phyloP scores from a whole-genome alignment of 2,113 vertebrate species.

The Dromaius novaehollandiae region DNA sequence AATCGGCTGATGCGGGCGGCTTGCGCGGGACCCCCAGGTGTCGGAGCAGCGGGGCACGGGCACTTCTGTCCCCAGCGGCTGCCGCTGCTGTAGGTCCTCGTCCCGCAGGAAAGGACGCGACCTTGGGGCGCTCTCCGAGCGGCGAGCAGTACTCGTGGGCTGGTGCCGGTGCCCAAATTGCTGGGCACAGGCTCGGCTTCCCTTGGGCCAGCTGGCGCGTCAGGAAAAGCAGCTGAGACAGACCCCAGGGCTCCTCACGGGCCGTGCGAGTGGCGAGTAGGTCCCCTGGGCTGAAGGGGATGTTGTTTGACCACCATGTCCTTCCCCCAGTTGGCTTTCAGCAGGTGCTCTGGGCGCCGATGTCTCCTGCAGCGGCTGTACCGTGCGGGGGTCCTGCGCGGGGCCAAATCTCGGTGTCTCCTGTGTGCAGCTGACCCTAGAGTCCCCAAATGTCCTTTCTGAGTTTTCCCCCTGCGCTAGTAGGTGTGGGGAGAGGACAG shows the following conservation, averaged over 20 bases:
- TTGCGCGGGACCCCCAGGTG: background rate
- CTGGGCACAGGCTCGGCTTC: too few relatives aligned
- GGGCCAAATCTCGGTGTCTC: background rate
- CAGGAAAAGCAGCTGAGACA: background rate
- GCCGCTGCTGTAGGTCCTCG: accelerated
- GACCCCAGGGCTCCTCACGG: background rate
- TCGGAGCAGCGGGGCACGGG: background rate
- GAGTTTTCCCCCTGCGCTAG: too few relatives aligned
- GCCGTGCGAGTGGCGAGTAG: background rate
- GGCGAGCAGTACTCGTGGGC: too few relatives aligned
- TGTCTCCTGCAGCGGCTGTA: background rate
- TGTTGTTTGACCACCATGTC: background rate
- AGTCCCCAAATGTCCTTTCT: too few relatives aligned
- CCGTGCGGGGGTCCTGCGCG: background rate
- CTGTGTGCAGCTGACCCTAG: background rate
- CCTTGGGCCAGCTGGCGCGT: background rate
- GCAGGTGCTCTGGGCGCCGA: background rate
- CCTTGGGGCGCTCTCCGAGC: too few relatives aligned
- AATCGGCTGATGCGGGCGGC: too few relatives aligned
- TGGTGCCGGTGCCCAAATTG: too few relatives aligned
- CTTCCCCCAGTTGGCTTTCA: background rate
- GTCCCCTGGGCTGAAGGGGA: background rate
- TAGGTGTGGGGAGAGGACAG: background rate
- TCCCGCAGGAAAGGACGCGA: accelerated
- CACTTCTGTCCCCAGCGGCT: background rate